These are phyloP conservation scores for Spondyliosoma cantharus DNA, from an alignment of 2,797 vertebrate genomes.

Conservation along the genomic window DNA sequence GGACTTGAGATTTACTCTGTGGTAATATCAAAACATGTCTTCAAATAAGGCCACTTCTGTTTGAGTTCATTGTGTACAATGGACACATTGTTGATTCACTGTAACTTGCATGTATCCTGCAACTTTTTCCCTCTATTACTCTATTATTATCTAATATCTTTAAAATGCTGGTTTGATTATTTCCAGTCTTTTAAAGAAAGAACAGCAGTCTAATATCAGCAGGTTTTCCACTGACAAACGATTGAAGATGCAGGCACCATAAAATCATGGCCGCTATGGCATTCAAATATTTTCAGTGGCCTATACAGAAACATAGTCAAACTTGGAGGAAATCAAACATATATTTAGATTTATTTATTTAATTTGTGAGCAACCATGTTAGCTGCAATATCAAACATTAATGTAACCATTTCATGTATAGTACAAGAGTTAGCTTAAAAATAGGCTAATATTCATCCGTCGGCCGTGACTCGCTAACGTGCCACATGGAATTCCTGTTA, in stretches of 20 bases:
- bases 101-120: background rate
- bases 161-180: background rate
- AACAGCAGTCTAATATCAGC: background rate
- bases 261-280: too few relatives aligned
- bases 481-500: too few relatives aligned
- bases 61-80: background rate
- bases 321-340: too few relatives aligned
- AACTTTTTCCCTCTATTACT: background rate
- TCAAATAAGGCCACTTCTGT: background rate
- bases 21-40: constrained; percentile 2
- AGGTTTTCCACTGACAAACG: too few relatives aligned
- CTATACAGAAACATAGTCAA: too few relatives aligned
- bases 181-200: background rate
- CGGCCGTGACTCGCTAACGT: too few relatives aligned
- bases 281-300: too few relatives aligned
- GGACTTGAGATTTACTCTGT: background rate
- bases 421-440: background rate
- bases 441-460: background rate
- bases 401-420: too few relatives aligned
- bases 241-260: too few relatives aligned
- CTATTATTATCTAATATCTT: background rate
- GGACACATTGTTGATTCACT: background rate
- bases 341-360: too few relatives aligned
- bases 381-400: background rate
- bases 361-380: background rate